Evolutionary conservation across 2,797 vertebrate genomes (phyloP).

Genomic region (Trachops cirrhosus): DNA sequence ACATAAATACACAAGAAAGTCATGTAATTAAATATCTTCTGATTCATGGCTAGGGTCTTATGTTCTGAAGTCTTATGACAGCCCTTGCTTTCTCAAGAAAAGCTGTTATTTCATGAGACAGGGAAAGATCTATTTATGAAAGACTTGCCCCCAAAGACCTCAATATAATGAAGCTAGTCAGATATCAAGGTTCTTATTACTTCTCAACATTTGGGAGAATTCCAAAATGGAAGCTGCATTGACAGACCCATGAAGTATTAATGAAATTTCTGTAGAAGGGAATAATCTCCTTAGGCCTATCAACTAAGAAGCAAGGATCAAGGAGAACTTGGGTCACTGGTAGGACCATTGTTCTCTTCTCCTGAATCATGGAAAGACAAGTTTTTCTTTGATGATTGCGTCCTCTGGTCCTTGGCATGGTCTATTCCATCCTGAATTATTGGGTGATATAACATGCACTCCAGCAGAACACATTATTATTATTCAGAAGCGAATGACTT

Average conservation of each 20-base stretch:
- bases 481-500: conserved; percentile 77
- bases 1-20: not conserved
- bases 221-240: not conserved
- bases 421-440: conserved; percentile 71
- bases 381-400: not conserved
- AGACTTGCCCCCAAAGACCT: not conserved
- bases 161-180: not conserved
- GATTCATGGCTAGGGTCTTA: not conserved
- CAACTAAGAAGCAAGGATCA: not conserved
- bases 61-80: not conserved
- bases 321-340: not conserved
- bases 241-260: not conserved
- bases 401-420: not conserved
- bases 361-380: not conserved
- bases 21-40: not conserved
- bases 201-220: not conserved
- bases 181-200: not conserved
- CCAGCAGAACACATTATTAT: conserved; percentile 69
- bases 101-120: not conserved
- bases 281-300: not conserved
- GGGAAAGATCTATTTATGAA: not conserved
- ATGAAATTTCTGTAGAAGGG: not conserved
- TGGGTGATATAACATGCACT: conserved; percentile 74
- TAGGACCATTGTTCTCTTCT: not conserved
- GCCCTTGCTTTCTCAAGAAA: not conserved